These are phyloP conservation scores for Seira musarum DNA, from an alignment of 2,888 invertebrate genomes.

Conservation along the genomic window DNA sequence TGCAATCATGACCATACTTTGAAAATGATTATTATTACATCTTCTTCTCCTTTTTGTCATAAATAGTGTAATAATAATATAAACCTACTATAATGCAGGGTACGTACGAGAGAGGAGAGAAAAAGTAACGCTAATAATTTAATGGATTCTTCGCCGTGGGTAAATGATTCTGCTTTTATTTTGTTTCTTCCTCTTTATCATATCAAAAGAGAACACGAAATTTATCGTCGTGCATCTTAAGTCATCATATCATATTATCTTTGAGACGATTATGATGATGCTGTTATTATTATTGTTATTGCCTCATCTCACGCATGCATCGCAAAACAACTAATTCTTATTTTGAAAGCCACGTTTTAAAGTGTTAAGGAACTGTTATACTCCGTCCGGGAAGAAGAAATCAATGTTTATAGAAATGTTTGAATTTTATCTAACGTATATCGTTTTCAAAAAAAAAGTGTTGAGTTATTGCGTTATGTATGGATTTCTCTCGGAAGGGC, in stretches of 20 bases:
- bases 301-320: constrained; percentile 32
- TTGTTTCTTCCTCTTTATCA: constrained; percentile 9
- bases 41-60: constrained; percentile 3
- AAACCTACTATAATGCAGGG: not conserved
- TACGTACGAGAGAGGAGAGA: not conserved
- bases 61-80: not conserved
- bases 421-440: no score
- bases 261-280: constrained; percentile 28
- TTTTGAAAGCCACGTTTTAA: no score
- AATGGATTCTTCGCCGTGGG: constrained; percentile 44
- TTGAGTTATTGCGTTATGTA: no score
- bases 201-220: constrained; percentile 4
- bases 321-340: no score
- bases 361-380: no score
- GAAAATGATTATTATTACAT: constrained; percentile 20
- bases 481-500: no score
- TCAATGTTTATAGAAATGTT: no score
- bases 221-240: no score
- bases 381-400: no score
- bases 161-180: constrained; percentile 30
- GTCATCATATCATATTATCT: no score
- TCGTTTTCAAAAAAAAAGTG: no score
- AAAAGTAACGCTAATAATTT: constrained; percentile 35
- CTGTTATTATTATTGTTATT: constrained; percentile 39
- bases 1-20: constrained; percentile 32